Base-by-base conservation (phyloP, 2,113 vertebrate genomes). In the Ramphastos sulfuratus region DNA sequence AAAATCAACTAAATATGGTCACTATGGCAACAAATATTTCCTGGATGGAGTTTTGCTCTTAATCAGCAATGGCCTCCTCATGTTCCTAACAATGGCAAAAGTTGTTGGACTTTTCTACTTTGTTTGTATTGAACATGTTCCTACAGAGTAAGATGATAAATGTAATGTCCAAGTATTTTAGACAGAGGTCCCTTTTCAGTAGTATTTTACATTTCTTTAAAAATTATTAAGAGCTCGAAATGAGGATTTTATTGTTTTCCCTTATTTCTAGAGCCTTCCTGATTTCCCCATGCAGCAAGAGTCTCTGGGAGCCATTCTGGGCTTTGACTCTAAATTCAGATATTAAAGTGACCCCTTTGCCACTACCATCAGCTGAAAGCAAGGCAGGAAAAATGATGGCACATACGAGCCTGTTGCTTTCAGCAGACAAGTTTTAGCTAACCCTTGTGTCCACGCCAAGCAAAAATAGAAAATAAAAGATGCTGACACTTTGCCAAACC, bases 21-120 rank as follows among this genome's bases (percentile, higher is more conserved):
- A 92, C 97, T 87, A 96, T 96, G 93, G 96, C 93, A 97, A 97
- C 97, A 85, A 93, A 83, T 92, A 80, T 96, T 96, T 97, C 94
- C 93, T 93, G 96, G 78, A 94, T 91, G 77, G 85, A 91, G 84
- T 83, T 90, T 96, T 77, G 42, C 73, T 66, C 74, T 72, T 82
- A 28, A 87, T 73, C 93, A 91, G 58, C 64, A 79, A 80, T 61
- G 72, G 90, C 20, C 55, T 89, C 80, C 59, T 35, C 63, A 33
- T 21, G 35, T 73, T 89, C 63, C 33, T 61, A 64, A 85, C 58
- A 60, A 64, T 54, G 56, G 52, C 33, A 77, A 55, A 94, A 94
- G 80, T 93, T 93, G 31, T 55, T 1, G 3, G 65, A 76, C 33
- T 88, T 77, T 88, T 73, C 35, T 91, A 66, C 18, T 39, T 55